These are phyloP conservation scores for Montipora capitata DNA, from an alignment of 92 coral and sea anemone species.

Conservation along the genomic window DNA sequence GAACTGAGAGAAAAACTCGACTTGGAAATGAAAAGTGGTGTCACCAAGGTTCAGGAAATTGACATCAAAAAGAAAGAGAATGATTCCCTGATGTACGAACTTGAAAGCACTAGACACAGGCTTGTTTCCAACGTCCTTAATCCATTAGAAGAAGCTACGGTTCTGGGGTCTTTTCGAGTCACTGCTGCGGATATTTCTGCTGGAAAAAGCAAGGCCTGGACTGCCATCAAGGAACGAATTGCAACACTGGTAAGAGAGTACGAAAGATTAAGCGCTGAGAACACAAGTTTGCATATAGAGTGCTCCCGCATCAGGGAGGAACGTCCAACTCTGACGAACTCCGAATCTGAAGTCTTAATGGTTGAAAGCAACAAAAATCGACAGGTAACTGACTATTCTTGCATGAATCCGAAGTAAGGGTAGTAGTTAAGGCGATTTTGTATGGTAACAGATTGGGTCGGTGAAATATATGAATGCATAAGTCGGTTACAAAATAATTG, in stretches of 20 bases:
- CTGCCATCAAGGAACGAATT: conserved; percentile 65
- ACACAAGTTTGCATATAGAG: conserved; percentile 40
- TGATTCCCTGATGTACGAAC: conserved; percentile 38
- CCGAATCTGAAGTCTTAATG: conserved; percentile 4
- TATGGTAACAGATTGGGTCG: background rate
- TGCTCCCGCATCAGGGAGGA: conserved; percentile 39
- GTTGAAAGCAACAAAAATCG: background rate
- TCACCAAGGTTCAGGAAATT: conserved; percentile 32
- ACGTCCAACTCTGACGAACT: background rate
- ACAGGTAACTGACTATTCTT: background rate
- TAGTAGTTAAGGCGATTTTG: background rate
- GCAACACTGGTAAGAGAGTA: conserved; percentile 62
- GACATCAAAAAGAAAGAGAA: conserved; percentile 42
- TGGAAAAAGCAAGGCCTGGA: conserved; percentile 60
- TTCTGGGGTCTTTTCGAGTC: conserved; percentile 18
- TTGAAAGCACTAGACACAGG: conserved; percentile 69
- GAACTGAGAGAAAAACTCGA: conserved; percentile 44
- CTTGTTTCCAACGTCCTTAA: conserved; percentile 69
- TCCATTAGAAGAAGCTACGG: conserved; percentile 68
- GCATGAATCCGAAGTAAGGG: background rate
- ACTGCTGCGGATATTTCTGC: conserved; percentile 39
- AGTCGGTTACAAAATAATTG: too few species aligned
- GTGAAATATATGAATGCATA: background rate
- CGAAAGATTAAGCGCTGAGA: conserved; percentile 48
- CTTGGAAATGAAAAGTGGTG: conserved; percentile 9